phyloP scores from a whole-genome alignment of 2,113 vertebrate species.

The Macaca fascicularis region T2T-MFA8v1.1 NC_088384.1:88245001-88245500 shows the following conservation, averaged over 20 bases:
- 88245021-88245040: background rate
- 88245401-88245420: background rate
- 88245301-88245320: background rate
- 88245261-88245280: slow-evolving; percentile 33
- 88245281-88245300: slow-evolving; percentile 20
- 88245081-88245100: background rate
- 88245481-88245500: background rate
- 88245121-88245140: background rate
- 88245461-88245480: background rate
- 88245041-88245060: background rate
- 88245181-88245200: background rate
- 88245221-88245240: background rate
- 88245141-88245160: background rate
- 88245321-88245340: background rate
- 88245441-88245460: slow-evolving; percentile 34
- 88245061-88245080: background rate
- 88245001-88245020: background rate
- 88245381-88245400: slow-evolving; percentile 24
- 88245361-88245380: background rate
- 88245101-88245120: background rate
- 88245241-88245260: background rate
- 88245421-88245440: background rate
- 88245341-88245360: background rate
- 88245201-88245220: background rate
- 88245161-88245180: slow-evolving; percentile 15